Conservation (phyloP, 2,797 vertebrate genomes). For the Amazona ochrocephala region DNA sequence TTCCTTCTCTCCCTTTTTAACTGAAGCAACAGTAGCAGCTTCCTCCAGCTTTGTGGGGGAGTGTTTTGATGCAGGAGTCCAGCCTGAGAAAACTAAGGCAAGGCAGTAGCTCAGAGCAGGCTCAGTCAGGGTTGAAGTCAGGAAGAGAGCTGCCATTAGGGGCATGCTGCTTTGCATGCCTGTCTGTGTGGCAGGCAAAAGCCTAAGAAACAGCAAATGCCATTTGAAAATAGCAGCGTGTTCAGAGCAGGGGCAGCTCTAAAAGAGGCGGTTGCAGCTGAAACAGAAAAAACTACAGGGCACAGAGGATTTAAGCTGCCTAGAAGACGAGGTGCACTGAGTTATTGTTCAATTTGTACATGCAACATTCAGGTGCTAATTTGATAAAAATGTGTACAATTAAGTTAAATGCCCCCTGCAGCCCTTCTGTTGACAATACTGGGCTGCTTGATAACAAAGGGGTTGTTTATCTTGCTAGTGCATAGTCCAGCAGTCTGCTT, state of each 20-base stretch:
- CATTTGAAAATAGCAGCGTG: not conserved
- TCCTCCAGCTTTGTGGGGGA: not conserved
- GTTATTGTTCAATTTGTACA: not conserved
- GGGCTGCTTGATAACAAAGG: conserved; percentile 38
- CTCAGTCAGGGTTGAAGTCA: not conserved
- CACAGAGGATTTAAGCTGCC: not conserved
- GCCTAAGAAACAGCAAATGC: not conserved
- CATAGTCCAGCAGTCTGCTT: not conserved
- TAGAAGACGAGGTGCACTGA: not conserved
- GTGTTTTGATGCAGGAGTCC: not conserved
- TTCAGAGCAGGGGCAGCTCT: not conserved
- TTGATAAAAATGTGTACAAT: not conserved
- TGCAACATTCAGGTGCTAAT: accelerated
- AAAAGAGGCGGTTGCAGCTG: not conserved
- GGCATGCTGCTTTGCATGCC: not conserved
- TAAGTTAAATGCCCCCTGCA: not conserved
- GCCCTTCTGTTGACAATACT: not conserved
- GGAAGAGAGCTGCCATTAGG: not conserved
- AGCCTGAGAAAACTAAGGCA: not conserved
- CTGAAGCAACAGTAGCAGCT: not conserved
- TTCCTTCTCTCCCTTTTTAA: not conserved
- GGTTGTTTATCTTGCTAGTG: conserved; percentile 30
- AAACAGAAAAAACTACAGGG: not conserved
- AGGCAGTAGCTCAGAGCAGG: not conserved
- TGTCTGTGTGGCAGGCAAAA: not conserved